A percentile compares a stretch with the other conserved stretches of the same genome.
phyloP scores from a whole-genome alignment of 1,140 invertebrate genomes.

The Frieseomelitta varia region DNA sequence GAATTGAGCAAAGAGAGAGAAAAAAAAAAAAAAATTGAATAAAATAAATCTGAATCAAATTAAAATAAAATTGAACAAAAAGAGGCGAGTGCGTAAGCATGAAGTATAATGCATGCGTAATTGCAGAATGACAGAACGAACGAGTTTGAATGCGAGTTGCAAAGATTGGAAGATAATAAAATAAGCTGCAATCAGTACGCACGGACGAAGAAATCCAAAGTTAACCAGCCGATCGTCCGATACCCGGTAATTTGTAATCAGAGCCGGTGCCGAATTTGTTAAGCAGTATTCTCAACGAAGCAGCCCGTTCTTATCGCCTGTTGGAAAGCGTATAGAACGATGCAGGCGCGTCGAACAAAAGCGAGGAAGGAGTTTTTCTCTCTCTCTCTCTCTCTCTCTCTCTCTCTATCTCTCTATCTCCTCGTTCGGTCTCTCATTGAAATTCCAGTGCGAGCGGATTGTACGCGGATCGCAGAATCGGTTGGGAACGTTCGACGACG shows the following conservation, averaged over 20 bases:
- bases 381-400: too few species aligned
- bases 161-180: neutral
- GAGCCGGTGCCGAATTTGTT: neutral
- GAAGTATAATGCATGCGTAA: too few species aligned
- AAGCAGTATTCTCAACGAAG: slow-evolving; percentile 1
- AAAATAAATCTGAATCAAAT: too few species aligned
- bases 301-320: neutral
- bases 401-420: neutral
- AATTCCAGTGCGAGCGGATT: slow-evolving; percentile 19
- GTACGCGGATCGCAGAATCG: slow-evolving; percentile 29
- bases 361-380: too few species aligned
- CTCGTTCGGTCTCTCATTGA: slow-evolving; percentile 21
- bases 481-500: neutral
- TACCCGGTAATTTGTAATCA: slow-evolving; percentile 1
- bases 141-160: neutral
- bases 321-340: neutral
- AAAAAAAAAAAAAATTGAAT: too few species aligned
- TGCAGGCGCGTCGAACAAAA: neutral
- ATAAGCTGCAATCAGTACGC: neutral
- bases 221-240: neutral
- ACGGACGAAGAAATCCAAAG: neutral
- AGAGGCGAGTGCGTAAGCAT: too few species aligned
- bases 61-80: too few species aligned
- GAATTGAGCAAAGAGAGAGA: too few species aligned
- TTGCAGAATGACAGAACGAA: neutral